Percentiles rank a stretch among this genome's conserved stretches.
Evolutionary conservation across 2,797 vertebrate genomes (phyloP).

Genomic region (Melanotaenia pygmaea): DNA sequence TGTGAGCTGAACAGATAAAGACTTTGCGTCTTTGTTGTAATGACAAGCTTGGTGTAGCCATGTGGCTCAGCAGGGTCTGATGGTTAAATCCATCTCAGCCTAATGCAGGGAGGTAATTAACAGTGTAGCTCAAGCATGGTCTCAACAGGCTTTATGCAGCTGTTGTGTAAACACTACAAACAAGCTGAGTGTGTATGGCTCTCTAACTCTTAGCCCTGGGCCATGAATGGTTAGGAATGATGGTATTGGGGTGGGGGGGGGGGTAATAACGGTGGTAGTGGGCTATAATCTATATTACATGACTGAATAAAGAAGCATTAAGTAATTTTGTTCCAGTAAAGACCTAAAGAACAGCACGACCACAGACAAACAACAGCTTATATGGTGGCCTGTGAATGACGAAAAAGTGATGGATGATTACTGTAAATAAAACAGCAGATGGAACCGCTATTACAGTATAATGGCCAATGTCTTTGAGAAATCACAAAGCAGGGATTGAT

Average conservation of each 20-base stretch:
- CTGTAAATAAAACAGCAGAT: not conserved
- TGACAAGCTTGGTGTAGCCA: slow-evolving; percentile 12
- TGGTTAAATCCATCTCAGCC: not conserved
- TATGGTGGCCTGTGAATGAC: not conserved
- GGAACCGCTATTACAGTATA: not conserved
- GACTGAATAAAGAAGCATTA: slow-evolving; percentile 24
- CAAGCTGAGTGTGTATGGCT: slow-evolving; percentile 27
- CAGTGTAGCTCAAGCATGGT: slow-evolving; percentile 42
- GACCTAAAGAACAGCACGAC: slow-evolving; percentile 13
- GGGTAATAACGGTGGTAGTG: slow-evolving; percentile 8
- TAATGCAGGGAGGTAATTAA: slow-evolving; percentile 38
- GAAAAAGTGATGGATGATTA: not conserved
- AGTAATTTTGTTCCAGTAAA: slow-evolving; percentile 21
- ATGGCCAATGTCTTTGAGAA: not conserved
- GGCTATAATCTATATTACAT: slow-evolving; percentile 12
- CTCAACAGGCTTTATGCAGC: slow-evolving; percentile 58
- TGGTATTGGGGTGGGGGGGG: not conserved
- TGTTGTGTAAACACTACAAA: slow-evolving; percentile 76
- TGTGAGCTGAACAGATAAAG: not conserved
- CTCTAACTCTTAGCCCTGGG: slow-evolving; percentile 12
- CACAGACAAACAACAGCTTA: not conserved
- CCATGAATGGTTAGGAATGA: slow-evolving; percentile 15
- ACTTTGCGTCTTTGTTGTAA: not conserved
- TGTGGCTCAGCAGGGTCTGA: slow-evolving; percentile 2
- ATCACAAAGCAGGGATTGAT: not conserved